Evolutionary conservation across 30 jellyfish, hydroid and myxozoan species (phyloP), one percentile per base, ranked within the genome.

Genomic region (Cassiopea andromeda): DNA sequence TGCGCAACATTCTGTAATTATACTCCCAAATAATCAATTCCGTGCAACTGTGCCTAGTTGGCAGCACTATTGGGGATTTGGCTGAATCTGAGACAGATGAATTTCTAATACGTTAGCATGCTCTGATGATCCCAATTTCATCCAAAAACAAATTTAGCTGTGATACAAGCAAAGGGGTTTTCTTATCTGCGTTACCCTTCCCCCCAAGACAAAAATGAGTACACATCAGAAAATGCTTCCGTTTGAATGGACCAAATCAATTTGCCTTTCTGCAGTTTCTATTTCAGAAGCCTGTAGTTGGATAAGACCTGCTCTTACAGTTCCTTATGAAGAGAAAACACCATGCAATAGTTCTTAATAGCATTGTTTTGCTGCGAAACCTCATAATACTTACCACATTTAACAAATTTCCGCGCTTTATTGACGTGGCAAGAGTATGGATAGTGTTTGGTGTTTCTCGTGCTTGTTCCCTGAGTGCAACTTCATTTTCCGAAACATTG

Each of bases 181-280:
- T 70, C 69, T 69, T 48, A 54, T 59, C 85, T 76, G 85, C 17
- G 50, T 17, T 6, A 54, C 64, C 64, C 15, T 19, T 80, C 54
- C 45, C 38, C 38, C 44, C 46, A 43, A 43, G 58, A 47, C 71
- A 48, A 46, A 60, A 16, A 46, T 13, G 68, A 44, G 50, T 46
- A 46, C 71, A n/a, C 89, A 18, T 80, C 71, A 43, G 89, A 54
- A 60, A 50, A 80, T 57, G 82, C 78, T 80, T 80, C 89, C 19
- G 45, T 80, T 60, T 57, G 89, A 48, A 80, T 80, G 46, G 89
- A 80, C 48, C 71, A 9, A 16, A 80, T 60, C 89, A 80, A n/a
- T 14, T 43, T 27, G 44, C 58, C 44, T 80, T 60, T 80, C 10
- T 54, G 64, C 83, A 50, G 50, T 60, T 54, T 48, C 78, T 80